A percentile compares a stretch with the other conserved stretches of the same genome.
phyloP scores from a whole-genome alignment of 2,113 vertebrate species.

The Bufo gargarizans region DNA sequence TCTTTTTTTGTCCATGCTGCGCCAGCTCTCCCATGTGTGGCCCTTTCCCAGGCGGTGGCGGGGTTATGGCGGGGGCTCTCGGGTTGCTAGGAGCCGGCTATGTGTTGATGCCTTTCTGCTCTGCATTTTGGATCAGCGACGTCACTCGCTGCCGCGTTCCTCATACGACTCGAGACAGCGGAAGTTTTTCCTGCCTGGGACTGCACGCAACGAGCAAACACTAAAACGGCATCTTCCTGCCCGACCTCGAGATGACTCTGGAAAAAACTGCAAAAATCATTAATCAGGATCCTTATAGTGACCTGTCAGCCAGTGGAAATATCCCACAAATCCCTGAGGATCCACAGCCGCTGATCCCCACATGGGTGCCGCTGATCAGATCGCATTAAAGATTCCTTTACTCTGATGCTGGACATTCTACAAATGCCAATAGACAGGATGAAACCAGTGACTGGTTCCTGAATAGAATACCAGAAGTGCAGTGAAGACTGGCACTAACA shows the following conservation, averaged over 20 bases:
- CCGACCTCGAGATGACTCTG: constrained; percentile 51
- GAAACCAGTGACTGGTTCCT: background rate
- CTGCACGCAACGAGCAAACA: constrained; percentile 66
- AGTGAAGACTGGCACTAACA: background rate
- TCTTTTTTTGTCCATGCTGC: too few species aligned
- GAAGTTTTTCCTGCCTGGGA: constrained; percentile 72
- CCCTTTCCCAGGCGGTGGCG: constrained; percentile 74
- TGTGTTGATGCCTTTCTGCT: constrained; percentile 58
- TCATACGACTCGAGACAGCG: constrained; percentile 66
- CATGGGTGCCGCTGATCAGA: background rate
- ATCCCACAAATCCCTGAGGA: background rate
- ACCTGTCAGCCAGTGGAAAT: background rate
- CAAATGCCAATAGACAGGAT: too few species aligned
- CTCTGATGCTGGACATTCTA: too few species aligned
- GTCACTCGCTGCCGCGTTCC: constrained; percentile 61
- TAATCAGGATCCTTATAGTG: background rate
- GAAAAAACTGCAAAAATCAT: background rate
- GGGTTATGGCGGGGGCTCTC: constrained; percentile 57
- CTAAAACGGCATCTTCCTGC: constrained; percentile 72
- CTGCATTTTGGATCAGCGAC: constrained; percentile 71
- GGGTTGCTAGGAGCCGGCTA: constrained; percentile 57
- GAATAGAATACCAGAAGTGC: background rate
- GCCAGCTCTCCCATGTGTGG: constrained; percentile 63
- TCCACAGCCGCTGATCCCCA: background rate
- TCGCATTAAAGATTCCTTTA: background rate